A percentile compares a stretch with the other conserved stretches of the same genome.
phyloP scores from a whole-genome alignment of 2,888 invertebrate species.

The Dione vanillae region DNA sequence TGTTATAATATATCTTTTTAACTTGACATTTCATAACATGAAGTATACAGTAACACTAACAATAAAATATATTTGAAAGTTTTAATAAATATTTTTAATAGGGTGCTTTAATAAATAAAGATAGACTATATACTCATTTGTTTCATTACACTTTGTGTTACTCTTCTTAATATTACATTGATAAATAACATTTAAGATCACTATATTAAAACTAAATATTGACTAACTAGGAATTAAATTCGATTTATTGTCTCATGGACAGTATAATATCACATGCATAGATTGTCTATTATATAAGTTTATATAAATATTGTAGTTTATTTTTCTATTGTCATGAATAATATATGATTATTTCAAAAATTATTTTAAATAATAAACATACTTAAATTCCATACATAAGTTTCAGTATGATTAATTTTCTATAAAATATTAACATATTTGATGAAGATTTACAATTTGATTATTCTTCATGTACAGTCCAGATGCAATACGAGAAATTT shows the following conservation, averaged over 20 bases:
- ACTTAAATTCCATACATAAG: background rate
- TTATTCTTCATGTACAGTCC: background rate
- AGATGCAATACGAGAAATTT: background rate
- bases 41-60: background rate
- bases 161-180: background rate
- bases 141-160: background rate
- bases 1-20: no score
- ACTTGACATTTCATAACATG: no score
- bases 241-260: constrained; percentile 6
- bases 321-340: background rate
- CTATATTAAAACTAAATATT: constrained; percentile 4
- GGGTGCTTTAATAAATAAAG: background rate
- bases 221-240: constrained; percentile 17
- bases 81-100: background rate
- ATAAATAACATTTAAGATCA: background rate
- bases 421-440: no score
- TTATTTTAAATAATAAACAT: background rate
- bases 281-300: background rate
- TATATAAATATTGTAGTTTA: background rate
- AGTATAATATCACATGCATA: constrained; percentile 12
- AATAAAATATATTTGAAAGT: background rate
- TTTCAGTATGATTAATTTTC: background rate
- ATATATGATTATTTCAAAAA: background rate
- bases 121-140: background rate
- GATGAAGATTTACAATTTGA: no score